Evolutionary conservation across 2,888 invertebrate genomes (phyloP).

Genomic region (Drosophila neoperkinsi): DNA sequence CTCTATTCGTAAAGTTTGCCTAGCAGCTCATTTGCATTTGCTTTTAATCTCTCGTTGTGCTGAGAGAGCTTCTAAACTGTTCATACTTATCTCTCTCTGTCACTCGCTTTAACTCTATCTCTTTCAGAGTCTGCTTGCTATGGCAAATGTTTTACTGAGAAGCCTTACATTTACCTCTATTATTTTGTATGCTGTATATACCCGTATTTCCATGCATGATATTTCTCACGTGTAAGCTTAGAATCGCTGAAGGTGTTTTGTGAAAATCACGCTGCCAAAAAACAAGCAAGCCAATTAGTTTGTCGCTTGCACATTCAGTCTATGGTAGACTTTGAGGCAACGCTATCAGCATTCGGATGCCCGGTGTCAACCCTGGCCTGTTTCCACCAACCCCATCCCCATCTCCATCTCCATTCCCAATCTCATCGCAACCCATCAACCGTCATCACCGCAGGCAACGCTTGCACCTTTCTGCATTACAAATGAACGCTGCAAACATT

Average conservation of each 20-base stretch:
- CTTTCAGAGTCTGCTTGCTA: background rate
- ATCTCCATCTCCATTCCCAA: background rate
- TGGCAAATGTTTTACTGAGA: background rate
- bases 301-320: slow-evolving; percentile 49
- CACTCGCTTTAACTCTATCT: background rate
- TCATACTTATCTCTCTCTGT: background rate
- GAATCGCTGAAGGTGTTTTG: slow-evolving; percentile 36
- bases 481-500: slow-evolving; percentile 63
- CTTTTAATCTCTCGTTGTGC: background rate
- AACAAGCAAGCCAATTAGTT: slow-evolving; percentile 80
- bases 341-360: slow-evolving; percentile 40
- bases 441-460: slow-evolving; percentile 59
- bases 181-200: background rate
- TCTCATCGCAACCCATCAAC: background rate
- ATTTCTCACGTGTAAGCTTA: too few species aligned
- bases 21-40: slow-evolving; percentile 4
- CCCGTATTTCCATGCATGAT: background rate
- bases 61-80: background rate
- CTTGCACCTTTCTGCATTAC: slow-evolving; percentile 77
- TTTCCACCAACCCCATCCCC: background rate
- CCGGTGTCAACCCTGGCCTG: slow-evolving; percentile 31
- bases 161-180: background rate
- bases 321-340: slow-evolving; percentile 53
- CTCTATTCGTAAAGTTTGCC: background rate
- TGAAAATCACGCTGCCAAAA: slow-evolving; percentile 55